Evolutionary conservation across 2,888 invertebrate species (phyloP).

Genomic region (Gortyna flavago): DNA sequence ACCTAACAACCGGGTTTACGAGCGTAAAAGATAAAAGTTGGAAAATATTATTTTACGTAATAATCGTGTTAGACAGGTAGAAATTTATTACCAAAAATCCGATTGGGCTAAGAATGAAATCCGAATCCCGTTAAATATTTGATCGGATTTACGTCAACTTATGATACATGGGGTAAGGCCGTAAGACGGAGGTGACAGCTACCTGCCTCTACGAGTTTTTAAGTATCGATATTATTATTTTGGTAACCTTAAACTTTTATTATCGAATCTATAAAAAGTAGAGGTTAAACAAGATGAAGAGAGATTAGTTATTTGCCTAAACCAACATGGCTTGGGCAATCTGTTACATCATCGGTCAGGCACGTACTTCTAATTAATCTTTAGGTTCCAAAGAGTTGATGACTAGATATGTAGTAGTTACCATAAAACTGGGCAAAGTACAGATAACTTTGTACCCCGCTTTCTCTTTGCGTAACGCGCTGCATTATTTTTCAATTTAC

Average conservation of each 20-base stretch:
- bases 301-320: constrained; percentile 26
- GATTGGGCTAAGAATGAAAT: constrained; percentile 76
- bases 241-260: constrained; percentile 43
- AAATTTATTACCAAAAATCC: constrained; percentile 80
- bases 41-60: constrained; percentile 77
- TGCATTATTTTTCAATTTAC: constrained; percentile 81
- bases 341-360: constrained; percentile 17
- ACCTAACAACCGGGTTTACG: constrained; percentile 66
- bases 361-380: constrained; percentile 33
- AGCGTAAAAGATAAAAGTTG: constrained; percentile 68
- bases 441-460: constrained; percentile 81
- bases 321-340: constrained; percentile 16
- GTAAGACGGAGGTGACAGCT: constrained; percentile 64
- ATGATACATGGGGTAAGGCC: constrained; percentile 78
- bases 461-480: constrained; percentile 83
- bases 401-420: constrained; percentile 48
- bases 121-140: constrained; percentile 86
- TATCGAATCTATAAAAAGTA: constrained; percentile 16
- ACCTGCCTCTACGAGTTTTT: constrained; percentile 53
- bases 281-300: constrained; percentile 30
- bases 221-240: constrained; percentile 47
- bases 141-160: constrained; percentile 87
- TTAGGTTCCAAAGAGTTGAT: constrained; percentile 29
- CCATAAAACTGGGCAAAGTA: constrained; percentile 74
- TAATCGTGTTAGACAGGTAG: constrained; percentile 79